Base-by-base conservation (phyloP, 2,113 vertebrate species). In the Callospermophilus lateralis region DNA sequence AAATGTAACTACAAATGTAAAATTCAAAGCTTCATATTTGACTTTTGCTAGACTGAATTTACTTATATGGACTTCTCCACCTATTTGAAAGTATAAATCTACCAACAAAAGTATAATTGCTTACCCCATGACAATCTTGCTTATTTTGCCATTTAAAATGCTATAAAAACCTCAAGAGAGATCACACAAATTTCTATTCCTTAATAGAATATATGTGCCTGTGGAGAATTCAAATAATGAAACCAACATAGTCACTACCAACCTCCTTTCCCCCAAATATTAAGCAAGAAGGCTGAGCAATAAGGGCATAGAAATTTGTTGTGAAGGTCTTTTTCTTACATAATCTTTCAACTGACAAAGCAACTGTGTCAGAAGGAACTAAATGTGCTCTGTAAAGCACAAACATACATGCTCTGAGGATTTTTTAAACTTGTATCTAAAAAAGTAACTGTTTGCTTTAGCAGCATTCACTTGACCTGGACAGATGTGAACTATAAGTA, bases 91-190 rank as follows among this genome's bases (percentile, higher is more conserved):
- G 89, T 68, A 97, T 94, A 97, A 92, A 96, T 96, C 96, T 96
- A 98, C 37, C 97, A 51, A 58, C 48, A 77, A 93, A 96, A 97
- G 94, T 92, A 93, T 70, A 92, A 72, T 45, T 96, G 97, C 98
- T 94, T 97, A 78, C 95, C 85, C 93, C 92, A 97, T 89, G 20
- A 96, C 45, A 24, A 67, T 94, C 96, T 92, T 97, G 90, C 84
- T 84, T 96, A 95, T 85, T 95, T 92, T 97, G 89, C 92, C 93
- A 92, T 92, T 95, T 97, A 95, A 94, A 98, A 90, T 90, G 94
- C 88, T 53, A 53, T 28, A 95, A 73, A 94, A 93, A 91, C 94
- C 80, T 93, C 1, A 79, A 90, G 26, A 98, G 77, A 97, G 90
- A 97, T 32, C 95, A 89, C 84, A 92, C 68, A 1, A 63, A 84